Evolutionary conservation across 2,113 vertebrate genomes (phyloP).

Genomic region (Patagioenas fasciata): DNA sequence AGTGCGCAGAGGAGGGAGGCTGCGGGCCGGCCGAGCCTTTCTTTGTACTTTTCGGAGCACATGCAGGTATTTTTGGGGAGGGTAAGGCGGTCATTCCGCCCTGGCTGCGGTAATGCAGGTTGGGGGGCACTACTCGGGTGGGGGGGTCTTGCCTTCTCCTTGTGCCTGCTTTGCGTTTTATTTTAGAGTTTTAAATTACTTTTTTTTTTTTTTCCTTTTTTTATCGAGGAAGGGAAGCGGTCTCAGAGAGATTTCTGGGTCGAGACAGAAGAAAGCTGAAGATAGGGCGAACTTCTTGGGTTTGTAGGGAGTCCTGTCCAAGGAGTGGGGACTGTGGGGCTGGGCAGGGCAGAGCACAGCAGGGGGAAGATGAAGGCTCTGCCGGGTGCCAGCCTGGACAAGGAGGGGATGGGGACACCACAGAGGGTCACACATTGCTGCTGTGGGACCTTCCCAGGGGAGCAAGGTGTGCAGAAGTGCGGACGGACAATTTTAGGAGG

Average conservation of each 20-base stretch:
- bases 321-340: neutral
- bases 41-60: conserved; percentile 26
- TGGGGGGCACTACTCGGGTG: neutral
- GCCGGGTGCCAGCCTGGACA: neutral
- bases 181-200: neutral
- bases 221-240: neutral
- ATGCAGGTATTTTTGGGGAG: conserved; percentile 10
- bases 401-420: neutral
- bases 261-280: neutral
- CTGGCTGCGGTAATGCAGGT: neutral
- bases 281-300: neutral
- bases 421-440: neutral
- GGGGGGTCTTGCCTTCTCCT: neutral
- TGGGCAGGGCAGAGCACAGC: neutral
- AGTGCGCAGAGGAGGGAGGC: neutral
- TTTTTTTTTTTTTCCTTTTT: neutral
- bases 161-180: neutral
- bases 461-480: neutral
- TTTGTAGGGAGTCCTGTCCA: neutral
- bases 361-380: neutral
- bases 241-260: neutral
- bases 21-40: neutral
- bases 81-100: neutral
- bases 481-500: neutral
- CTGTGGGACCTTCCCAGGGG: neutral